phyloP scores from a whole-genome alignment of 2,113 vertebrate genomes.

The Phoenicopterus ruber region DNA sequence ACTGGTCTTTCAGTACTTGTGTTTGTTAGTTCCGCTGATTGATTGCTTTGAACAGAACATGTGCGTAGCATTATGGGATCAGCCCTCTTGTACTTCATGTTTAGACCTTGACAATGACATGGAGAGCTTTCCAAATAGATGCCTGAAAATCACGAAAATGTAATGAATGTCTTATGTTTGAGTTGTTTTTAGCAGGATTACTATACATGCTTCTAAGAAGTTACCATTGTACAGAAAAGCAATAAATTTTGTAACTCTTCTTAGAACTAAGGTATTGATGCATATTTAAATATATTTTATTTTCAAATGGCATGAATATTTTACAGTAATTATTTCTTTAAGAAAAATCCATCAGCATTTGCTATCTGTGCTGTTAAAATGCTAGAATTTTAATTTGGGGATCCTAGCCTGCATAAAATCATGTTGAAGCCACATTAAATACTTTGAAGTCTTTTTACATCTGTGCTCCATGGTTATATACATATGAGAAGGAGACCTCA shows the following conservation, averaged over 20 bases:
- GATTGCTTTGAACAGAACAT: background rate
- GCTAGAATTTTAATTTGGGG: background rate
- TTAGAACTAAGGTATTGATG: background rate
- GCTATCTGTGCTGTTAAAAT: background rate
- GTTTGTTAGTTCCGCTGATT: background rate
- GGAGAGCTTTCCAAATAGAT: background rate
- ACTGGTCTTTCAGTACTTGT: background rate
- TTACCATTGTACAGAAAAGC: slow-evolving; percentile 24
- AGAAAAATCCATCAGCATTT: background rate
- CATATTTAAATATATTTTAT: background rate
- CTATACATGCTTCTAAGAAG: background rate
- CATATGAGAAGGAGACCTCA: background rate
- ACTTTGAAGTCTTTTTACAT: background rate
- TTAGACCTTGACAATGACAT: background rate
- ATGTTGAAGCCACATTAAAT: background rate
- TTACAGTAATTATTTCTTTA: background rate
- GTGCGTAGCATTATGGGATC: background rate
- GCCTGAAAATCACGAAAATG: background rate
- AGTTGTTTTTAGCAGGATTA: background rate
- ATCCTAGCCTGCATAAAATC: background rate
- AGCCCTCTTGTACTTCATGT: background rate
- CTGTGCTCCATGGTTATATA: background rate
- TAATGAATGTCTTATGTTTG: background rate
- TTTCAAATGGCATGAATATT: background rate
- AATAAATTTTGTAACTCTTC: background rate